A percentile compares a stretch with the other conserved stretches of the same genome.
phyloP scores from a whole-genome alignment of 2,113 vertebrate species.

The Ptilorrhoa leucosticta region DNA sequence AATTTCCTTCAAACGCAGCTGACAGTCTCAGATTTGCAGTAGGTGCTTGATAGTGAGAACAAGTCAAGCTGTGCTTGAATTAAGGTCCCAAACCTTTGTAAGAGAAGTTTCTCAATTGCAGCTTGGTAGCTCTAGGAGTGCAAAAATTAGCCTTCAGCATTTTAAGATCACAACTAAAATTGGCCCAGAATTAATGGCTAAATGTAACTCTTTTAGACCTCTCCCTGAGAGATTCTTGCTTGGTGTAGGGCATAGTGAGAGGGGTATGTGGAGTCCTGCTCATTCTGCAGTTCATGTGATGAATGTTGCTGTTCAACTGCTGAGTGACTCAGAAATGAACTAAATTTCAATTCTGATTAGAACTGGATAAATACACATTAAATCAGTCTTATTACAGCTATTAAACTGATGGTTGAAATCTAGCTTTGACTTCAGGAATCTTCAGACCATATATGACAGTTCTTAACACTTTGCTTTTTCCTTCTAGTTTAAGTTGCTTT shows the following conservation, averaged over 20 bases:
- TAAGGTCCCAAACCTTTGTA: neutral
- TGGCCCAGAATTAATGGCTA: neutral
- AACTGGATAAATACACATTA: constrained; percentile 15
- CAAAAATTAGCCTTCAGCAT: neutral
- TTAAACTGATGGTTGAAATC: neutral
- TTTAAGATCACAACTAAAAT: neutral
- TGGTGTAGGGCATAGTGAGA: neutral
- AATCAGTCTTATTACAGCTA: neutral
- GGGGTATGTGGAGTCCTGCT: neutral
- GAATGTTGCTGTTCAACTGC: constrained; percentile 77
- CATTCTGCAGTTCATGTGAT: constrained; percentile 67
- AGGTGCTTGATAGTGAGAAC: neutral
- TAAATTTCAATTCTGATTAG: constrained; percentile 71
- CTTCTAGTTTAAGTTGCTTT: neutral
- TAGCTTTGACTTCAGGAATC: neutral
- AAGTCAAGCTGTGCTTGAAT: neutral
- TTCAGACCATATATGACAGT: neutral
- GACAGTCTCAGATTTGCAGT: neutral
- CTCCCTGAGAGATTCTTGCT: neutral
- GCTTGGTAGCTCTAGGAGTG: neutral
- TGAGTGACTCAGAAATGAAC: constrained; percentile 76
- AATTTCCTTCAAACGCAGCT: neutral
- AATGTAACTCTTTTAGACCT: neutral
- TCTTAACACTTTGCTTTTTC: neutral
- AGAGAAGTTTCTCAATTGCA: neutral